Percentiles rank a stretch among this genome's conserved stretches.
These are phyloP conservation scores for Psammodynastes pulverulentus DNA, from an alignment of 2,113 vertebrate species.

Conservation along the genomic window DNA sequence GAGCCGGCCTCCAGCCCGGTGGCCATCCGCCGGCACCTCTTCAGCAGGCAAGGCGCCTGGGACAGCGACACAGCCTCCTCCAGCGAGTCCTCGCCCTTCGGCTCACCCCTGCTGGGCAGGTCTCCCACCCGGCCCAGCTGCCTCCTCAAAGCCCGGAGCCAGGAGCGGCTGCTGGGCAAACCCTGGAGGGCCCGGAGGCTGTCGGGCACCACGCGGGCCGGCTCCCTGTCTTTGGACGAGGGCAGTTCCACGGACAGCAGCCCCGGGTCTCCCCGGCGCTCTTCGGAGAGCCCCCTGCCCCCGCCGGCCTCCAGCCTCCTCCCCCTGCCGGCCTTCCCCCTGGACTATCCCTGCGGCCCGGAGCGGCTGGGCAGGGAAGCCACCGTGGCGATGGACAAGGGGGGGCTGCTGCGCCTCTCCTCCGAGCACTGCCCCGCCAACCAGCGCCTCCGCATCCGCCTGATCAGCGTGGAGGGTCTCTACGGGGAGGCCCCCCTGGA, in stretches of 20 bases:
- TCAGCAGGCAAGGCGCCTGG: slow-evolving; percentile 67
- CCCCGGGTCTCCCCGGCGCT: slow-evolving; percentile 76
- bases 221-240: slow-evolving; percentile 86
- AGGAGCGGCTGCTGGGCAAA: slow-evolving; percentile 74
- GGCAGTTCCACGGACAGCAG: slow-evolving; percentile 89
- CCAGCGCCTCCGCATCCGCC: slow-evolving; percentile 77
- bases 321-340: slow-evolving; percentile 64
- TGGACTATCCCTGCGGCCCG: slow-evolving; percentile 64
- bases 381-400: slow-evolving; percentile 72
- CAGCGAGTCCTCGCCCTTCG: slow-evolving; percentile 80
- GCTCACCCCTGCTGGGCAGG: slow-evolving; percentile 72
- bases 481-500: slow-evolving; percentile 71
- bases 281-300: slow-evolving; percentile 69
- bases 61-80: slow-evolving; percentile 85
- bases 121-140: slow-evolving; percentile 67
- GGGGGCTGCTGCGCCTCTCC: slow-evolving; percentile 76
- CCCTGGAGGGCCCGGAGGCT: slow-evolving; percentile 66
- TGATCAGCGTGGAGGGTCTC: slow-evolving; percentile 80
- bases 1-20: slow-evolving; percentile 61
- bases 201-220: slow-evolving; percentile 72
- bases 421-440: slow-evolving; percentile 78
- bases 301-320: background rate
- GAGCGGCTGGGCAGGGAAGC: slow-evolving; percentile 78
- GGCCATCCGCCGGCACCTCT: slow-evolving; percentile 47
- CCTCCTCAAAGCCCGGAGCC: slow-evolving; percentile 75